Evolutionary conservation across 2,888 invertebrate species (phyloP).

Genomic region (Hedychridium roseum): DNA sequence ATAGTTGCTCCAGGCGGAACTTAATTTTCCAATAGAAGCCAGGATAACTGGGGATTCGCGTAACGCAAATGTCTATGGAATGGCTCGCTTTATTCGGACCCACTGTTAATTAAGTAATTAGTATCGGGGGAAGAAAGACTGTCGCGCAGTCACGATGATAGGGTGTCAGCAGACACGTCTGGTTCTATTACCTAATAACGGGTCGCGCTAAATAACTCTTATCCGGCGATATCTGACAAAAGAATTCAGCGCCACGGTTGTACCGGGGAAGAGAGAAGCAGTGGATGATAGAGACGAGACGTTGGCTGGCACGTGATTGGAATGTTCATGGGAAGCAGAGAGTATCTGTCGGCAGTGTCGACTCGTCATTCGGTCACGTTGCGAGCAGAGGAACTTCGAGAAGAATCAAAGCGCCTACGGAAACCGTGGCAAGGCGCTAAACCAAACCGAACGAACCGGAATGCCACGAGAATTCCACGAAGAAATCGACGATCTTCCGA

Average conservation of each 20-base stretch:
- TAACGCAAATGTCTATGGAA: too few relatives aligned
- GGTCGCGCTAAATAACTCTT: neutral
- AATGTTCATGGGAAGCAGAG: slow-evolving; percentile 38
- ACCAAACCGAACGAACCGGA: slow-evolving; percentile 20
- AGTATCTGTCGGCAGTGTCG: slow-evolving; percentile 34
- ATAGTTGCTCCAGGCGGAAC: too few relatives aligned
- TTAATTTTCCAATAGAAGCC: too few relatives aligned
- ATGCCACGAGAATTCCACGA: slow-evolving; percentile 8
- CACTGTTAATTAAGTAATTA: too few relatives aligned
- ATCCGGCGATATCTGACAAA: neutral
- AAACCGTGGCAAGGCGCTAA: slow-evolving; percentile 20
- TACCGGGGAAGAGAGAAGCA: slow-evolving; percentile 1
- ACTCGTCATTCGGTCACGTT: slow-evolving; percentile 30
- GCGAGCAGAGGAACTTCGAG: slow-evolving; percentile 13
- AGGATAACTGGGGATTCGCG: too few relatives aligned
- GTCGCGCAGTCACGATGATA: neutral
- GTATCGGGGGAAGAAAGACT: slow-evolving; percentile 9
- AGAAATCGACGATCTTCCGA: slow-evolving; percentile 15
- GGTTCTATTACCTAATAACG: too few relatives aligned
- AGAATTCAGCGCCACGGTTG: neutral
- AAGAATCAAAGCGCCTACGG: slow-evolving; percentile 34
- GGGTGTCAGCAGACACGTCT: too few relatives aligned
- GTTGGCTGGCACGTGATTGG: slow-evolving; percentile 55
- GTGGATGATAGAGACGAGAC: slow-evolving; percentile 43
- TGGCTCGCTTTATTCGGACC: too few relatives aligned